Conservation (phyloP, 2,797 vertebrate species). For the Florisuga fusca region DNA sequence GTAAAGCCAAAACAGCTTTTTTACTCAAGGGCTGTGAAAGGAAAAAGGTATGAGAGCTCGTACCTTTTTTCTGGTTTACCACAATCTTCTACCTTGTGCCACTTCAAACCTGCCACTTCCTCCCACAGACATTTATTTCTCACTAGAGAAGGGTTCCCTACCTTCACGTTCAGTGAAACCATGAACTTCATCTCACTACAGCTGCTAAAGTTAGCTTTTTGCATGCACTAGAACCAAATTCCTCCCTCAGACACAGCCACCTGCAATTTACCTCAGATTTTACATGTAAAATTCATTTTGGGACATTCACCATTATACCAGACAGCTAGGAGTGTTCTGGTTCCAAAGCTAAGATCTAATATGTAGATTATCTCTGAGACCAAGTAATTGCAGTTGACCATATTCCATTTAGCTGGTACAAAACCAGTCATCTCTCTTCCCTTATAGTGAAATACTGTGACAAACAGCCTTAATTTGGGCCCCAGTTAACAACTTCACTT, state of each 20-base stretch:
- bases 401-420: background rate
- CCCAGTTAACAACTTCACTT: background rate
- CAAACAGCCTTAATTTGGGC: background rate
- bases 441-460: background rate
- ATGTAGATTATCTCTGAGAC: background rate
- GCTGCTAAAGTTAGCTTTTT: background rate
- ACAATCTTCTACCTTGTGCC: background rate
- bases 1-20: constrained; percentile 41
- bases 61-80: background rate
- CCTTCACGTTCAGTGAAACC: background rate
- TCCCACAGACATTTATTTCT: constrained; percentile 5
- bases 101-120: constrained; percentile 18
- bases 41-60: background rate
- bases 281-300: background rate
- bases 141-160: background rate
- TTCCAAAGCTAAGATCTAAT: background rate
- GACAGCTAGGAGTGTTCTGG: background rate
- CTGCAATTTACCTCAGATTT: background rate
- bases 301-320: background rate
- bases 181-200: constrained; percentile 1
- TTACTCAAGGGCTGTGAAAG: background rate
- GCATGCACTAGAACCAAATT: background rate
- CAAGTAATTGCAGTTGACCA: background rate
- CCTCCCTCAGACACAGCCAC: background rate
- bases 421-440: background rate